Evolutionary conservation across 2,797 vertebrate genomes (phyloP).

Genomic region (Cossypha heuglini): DNA sequence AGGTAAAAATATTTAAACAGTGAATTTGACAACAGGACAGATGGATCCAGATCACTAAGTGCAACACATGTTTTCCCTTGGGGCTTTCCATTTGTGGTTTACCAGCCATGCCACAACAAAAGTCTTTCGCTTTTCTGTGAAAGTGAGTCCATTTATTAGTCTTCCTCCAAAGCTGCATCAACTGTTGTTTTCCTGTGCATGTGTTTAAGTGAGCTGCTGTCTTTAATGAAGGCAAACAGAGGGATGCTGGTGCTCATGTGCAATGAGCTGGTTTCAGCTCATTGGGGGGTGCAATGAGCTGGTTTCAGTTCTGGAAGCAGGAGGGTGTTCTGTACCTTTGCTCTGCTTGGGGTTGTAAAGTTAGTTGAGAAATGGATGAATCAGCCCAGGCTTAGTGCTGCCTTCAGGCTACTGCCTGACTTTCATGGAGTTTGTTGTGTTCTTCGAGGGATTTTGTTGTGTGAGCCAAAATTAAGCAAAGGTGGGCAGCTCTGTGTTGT

Average conservation of each 20-base stretch:
- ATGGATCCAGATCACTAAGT: not conserved
- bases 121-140: conserved; percentile 22
- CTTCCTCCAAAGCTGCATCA: not conserved
- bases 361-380: not conserved
- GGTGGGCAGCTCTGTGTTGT: not conserved
- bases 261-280: not conserved
- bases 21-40: not conserved
- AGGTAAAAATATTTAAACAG: not conserved
- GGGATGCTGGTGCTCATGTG: not conserved
- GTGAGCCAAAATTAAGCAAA: not conserved
- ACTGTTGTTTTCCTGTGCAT: not conserved
- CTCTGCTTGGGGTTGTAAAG: not conserved
- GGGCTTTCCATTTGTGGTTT: conserved; percentile 61
- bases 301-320: not conserved
- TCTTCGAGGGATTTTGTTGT: not conserved
- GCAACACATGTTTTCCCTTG: not conserved
- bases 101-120: conserved; percentile 21
- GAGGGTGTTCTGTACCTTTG: not conserved
- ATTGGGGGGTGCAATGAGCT: not conserved
- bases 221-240: not conserved
- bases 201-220: not conserved
- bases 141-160: conserved; percentile 2
- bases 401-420: not conserved
- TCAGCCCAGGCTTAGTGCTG: not conserved
- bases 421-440: not conserved